Evolutionary conservation across 2,888 invertebrate genomes (phyloP).

Genomic region (Chalcosyrphus nemorum): DNA sequence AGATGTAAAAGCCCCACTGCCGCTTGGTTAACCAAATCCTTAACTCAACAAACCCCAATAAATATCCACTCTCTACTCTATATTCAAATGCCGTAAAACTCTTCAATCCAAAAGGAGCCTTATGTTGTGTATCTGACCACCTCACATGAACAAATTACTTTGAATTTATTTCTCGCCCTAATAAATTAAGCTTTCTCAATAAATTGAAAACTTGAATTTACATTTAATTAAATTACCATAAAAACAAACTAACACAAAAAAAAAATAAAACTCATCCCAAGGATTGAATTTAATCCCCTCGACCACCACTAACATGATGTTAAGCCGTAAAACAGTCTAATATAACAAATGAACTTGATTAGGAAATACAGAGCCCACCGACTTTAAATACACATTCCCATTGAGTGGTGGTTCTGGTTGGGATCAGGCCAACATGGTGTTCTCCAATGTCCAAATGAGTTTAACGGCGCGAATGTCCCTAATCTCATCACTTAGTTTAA

Average conservation of each 20-base stretch:
- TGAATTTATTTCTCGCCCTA: constrained; percentile 36
- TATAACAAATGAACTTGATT: constrained; percentile 71
- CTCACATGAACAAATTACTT: constrained; percentile 52
- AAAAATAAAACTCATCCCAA: not conserved
- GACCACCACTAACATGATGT: constrained; percentile 59
- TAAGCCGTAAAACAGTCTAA: constrained; percentile 54
- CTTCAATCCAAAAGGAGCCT: constrained; percentile 5
- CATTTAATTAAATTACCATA: constrained; percentile 68
- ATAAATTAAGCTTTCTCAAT: constrained; percentile 54
- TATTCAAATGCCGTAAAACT: constrained; percentile 46
- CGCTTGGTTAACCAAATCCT: constrained; percentile 52
- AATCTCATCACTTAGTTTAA: constrained; percentile 71
- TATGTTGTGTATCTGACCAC: constrained; percentile 6
- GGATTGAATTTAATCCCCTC: constrained; percentile 57
- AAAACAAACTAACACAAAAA: constrained; percentile 12
- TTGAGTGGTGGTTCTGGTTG: constrained; percentile 8
- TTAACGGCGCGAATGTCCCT: constrained; percentile 68
- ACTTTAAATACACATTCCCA: constrained; percentile 64
- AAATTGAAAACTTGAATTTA: constrained; percentile 68
- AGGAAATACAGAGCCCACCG: constrained; percentile 14
- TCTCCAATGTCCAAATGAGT: constrained; percentile 45
- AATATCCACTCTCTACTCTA: constrained; percentile 42
- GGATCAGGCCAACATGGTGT: constrained; percentile 33
- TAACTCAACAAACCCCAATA: constrained; percentile 56
- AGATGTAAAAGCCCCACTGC: not conserved